Evolutionary conservation across 37 sponge, comb jelly and placozoan genomes (phyloP).

Genomic region (Aplysina aerophoba): DNA sequence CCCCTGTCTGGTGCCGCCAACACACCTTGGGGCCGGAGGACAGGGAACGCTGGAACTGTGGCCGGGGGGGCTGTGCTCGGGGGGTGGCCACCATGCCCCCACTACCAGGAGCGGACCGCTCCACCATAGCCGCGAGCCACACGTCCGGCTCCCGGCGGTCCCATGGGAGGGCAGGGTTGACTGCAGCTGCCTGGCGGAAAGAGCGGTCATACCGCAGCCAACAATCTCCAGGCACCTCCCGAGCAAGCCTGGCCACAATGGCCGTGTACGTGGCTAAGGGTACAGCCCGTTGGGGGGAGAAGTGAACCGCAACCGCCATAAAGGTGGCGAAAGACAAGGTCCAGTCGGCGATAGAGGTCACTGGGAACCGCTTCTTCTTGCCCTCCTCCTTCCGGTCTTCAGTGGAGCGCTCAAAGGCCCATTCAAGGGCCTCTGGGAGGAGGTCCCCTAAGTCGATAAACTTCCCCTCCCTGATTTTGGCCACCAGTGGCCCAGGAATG

Average conservation of each 20-base stretch:
- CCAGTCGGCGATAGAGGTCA: not conserved
- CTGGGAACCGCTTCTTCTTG: not conserved
- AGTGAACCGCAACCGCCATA: not conserved
- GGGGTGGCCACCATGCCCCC: not conserved
- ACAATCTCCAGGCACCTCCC: not conserved
- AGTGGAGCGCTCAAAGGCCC: constrained; percentile 5
- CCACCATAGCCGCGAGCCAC: constrained; percentile 1
- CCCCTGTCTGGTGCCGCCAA: not conserved
- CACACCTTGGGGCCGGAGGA: not conserved
- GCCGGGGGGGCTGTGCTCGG: too few species aligned
- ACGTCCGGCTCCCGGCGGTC: constrained; percentile 23
- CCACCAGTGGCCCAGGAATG: not conserved
- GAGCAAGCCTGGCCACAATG: constrained; percentile 3
- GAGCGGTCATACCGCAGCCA: constrained; percentile 27
- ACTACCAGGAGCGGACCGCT: not conserved
- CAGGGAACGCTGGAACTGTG: not conserved
- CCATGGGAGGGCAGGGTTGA: constrained; percentile 15
- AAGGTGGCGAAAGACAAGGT: constrained; percentile 16
- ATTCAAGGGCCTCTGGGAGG: constrained; percentile 12
- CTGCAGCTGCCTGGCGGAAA: constrained; percentile 28
- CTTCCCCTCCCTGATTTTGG: constrained; percentile 1
- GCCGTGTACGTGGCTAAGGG: not conserved
- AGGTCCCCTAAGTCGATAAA: constrained; percentile 31
- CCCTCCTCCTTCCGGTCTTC: constrained; percentile 13
- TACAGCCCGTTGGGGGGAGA: not conserved